Evolutionary conservation across 2,888 invertebrate species (phyloP).

Genomic region (Formica aserva): DNA sequence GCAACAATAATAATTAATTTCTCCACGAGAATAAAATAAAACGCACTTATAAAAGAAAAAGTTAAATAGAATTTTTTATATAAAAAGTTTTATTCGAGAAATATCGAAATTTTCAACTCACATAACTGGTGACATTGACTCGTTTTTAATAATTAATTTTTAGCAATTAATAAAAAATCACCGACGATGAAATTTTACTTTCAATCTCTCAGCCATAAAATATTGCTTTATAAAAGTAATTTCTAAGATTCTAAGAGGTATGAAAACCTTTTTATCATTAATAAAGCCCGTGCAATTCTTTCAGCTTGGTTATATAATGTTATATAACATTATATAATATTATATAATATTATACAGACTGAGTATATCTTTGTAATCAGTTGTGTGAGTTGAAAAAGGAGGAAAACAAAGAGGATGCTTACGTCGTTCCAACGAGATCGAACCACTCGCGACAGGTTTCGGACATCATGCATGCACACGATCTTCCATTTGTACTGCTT

Average conservation of each 20-base stretch:
- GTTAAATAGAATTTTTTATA: neutral
- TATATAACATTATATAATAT: no score
- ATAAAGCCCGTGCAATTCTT: neutral
- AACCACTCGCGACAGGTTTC: neutral
- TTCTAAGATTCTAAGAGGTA: no score
- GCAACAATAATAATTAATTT: neutral
- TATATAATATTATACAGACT: neutral
- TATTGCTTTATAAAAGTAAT: no score
- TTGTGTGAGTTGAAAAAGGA: constrained; percentile 5
- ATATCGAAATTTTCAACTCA: neutral
- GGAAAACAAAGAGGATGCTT: neutral
- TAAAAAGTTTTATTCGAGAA: neutral
- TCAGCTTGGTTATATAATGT: neutral
- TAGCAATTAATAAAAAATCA: no score
- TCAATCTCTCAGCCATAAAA: neutral
- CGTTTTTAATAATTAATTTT: no score
- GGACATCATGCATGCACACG: constrained; percentile 20
- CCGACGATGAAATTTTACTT: neutral
- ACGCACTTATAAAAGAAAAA: neutral
- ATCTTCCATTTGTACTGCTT: constrained; percentile 45
- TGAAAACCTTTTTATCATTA: neutral
- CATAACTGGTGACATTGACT: neutral
- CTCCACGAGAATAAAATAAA: neutral
- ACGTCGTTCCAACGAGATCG: neutral
- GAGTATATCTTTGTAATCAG: neutral